Evolutionary conservation across 35 echinoderm and acorn worm species (phyloP), one percentile per base, ranked within the genome.

Genomic region (Stichopus chloronotus): DNA sequence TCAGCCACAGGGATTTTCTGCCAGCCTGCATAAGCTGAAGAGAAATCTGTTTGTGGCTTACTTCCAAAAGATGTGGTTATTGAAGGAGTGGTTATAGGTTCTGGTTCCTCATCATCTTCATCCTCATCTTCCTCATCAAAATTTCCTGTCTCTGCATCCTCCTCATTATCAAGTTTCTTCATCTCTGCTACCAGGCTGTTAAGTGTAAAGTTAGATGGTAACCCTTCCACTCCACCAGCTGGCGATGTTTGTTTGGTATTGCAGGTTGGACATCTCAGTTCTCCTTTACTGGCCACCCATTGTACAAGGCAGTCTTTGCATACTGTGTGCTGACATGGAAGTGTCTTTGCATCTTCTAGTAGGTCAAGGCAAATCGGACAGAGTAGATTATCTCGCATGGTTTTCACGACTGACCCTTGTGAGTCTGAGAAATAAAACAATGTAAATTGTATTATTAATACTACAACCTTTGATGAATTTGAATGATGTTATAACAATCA

Each of bases 171-270:
- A 4, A 89, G 60, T 74, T 71, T 89, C 60, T 71, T 89, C 22
- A 89, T 4, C 25, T 89, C 59, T 89, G 87, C 21, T 19, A 71
- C 87, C 22, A 89, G 87, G 52, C 3, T 89, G 87, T 89, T 89
- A 21, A 89, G 4, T 7, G 3, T 24, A 89, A 89, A 72, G 60
- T 89, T 89, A 54, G 59, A 17, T 11, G 87, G 87, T 14, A 89
- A 60, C 17, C 69, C 69, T 19, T 74, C 19, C 6, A 74, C 69
- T 52, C 87, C 87, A 71, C 25, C 25, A 8, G 9, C n/a, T 23
- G 87, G 87, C 57, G 25, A 13, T 8, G 43, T 6, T 6, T 89
- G 87, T 89, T 10, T 52, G 61, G 87, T 71, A 52, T 89, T 89
- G 54, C 87, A 89, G 57, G 60, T 72, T 53, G 87, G 87, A 17